These are phyloP conservation scores for Danaus plexippus DNA, from an alignment of 1,140 invertebrate genomes.

Conservation along the genomic window DNA sequence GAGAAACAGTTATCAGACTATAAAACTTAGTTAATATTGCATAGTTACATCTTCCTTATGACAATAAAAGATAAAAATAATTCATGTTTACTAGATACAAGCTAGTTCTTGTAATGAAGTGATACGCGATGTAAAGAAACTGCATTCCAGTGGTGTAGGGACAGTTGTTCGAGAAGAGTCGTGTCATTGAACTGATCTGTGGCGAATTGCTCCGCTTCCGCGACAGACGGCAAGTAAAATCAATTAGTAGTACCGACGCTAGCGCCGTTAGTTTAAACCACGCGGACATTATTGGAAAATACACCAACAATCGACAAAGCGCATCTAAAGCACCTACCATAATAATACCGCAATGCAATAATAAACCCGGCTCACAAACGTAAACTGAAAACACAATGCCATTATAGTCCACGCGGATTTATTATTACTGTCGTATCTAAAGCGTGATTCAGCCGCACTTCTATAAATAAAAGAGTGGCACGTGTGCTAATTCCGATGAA, in stretches of 20 bases:
- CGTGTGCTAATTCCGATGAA: constrained; percentile 59
- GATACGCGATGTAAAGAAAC: constrained; percentile 36
- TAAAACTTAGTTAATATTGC: too few species aligned
- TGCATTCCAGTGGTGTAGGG: constrained; percentile 46
- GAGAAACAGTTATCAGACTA: too few species aligned
- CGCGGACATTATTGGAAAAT: constrained; percentile 28
- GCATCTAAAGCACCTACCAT: constrained; percentile 17
- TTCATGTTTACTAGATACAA: constrained; percentile 2
- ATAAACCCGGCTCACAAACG: constrained; percentile 5
- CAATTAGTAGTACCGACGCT: constrained; percentile 37
- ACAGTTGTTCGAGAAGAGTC: constrained; percentile 41
- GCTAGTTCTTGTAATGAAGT: constrained; percentile 26
- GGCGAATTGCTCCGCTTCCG: constrained; percentile 55
- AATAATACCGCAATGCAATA: constrained; percentile 10
- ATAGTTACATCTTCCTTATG: too few species aligned
- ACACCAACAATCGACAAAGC: constrained; percentile 15
- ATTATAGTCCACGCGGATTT: constrained; percentile 19
- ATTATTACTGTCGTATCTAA: constrained; percentile 34
- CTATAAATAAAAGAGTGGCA: constrained; percentile 48
- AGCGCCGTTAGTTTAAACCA: constrained; percentile 32
- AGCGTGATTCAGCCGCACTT: constrained; percentile 43
- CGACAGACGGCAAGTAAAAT: constrained; percentile 52
- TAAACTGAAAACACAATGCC: constrained; percentile 18
- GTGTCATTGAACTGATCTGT: constrained; percentile 59
- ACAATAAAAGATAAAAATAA: too few species aligned